Conservation (phyloP, 2,888 invertebrate genomes). For the Epirrhoe alternata region DNA sequence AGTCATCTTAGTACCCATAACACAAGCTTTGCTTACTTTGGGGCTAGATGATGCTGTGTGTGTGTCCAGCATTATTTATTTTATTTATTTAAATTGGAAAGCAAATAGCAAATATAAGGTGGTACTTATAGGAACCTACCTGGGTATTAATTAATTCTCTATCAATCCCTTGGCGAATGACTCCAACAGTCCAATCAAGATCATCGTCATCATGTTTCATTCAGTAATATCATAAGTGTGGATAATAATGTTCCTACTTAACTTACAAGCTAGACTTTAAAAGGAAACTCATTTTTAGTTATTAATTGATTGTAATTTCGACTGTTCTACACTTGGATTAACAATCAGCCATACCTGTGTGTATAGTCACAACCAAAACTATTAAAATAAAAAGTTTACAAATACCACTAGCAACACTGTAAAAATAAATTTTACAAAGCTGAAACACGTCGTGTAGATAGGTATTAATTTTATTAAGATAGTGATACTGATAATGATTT, state of each 20-base stretch:
- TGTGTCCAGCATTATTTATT: too few relatives aligned
- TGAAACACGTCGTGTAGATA: constrained; percentile 50
- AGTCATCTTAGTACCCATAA: too few relatives aligned
- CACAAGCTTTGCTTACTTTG: too few relatives aligned
- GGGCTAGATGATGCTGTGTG: too few relatives aligned
- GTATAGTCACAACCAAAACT: constrained; percentile 68
- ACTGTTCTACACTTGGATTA: constrained; percentile 62
- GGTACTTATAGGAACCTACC: background rate
- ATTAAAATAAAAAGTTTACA: constrained; percentile 44
- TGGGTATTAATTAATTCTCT: background rate
- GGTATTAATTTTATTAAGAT: constrained; percentile 43
- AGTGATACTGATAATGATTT: constrained; percentile 34
- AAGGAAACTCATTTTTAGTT: constrained; percentile 22
- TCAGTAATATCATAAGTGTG: too few relatives aligned
- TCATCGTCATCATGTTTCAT: too few relatives aligned
- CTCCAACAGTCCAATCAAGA: too few relatives aligned
- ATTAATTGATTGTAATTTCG: constrained; percentile 42
- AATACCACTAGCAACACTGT: constrained; percentile 49
- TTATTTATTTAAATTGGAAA: too few relatives aligned
- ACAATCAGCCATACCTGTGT: constrained; percentile 66
- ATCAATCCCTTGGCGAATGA: background rate
- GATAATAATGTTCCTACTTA: too few relatives aligned
- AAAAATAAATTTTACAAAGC: constrained; percentile 45
- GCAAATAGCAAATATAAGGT: too few relatives aligned
- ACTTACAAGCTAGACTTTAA: too few relatives aligned